Base-by-base conservation (phyloP, 1,140 invertebrate species). In the Grapholita molesta region DNA sequence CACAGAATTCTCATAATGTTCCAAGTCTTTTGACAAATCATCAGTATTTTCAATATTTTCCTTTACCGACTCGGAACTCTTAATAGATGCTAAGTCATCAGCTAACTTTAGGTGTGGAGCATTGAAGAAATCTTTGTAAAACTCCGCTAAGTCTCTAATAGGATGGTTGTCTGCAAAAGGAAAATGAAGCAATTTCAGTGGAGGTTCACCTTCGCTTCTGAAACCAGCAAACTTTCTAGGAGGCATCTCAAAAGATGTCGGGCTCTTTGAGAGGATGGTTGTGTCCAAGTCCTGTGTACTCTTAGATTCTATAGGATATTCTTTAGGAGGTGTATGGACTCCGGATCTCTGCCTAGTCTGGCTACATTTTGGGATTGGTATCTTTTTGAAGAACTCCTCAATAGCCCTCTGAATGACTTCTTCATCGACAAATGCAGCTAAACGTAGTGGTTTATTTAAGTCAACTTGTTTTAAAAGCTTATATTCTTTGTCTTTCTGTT, bases 41-140 rank as follows among this genome's bases (percentile, higher is more conserved):
- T 85, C 83, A 25, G 73, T 82, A 7, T 72, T 64, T 69, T 85
- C 85, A 6, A 77, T 18, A 32, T 83, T 78, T 8, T 80, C 78
- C 35, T 80, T 80, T 11, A 85, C 70, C n/a, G 69, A 77, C 12
- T 79, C 79, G 0, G 69, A 33, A 64, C 73, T 82, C 53, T 70
- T 79, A 11, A 66, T 76, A 77, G 9, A 68, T 69, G 42, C 7
- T n/a, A 79, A 33, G 7, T 85, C 79, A 25, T 88, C 83, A 0
- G 82, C 61, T 23, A 89, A 68, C 38, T 89, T 90, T 42, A 90
- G 80, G 77, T 89, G 84, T 23, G 89, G 89, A 3, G 89, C 89
- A 64, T 91, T 91, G 68, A 91, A 91, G 57, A 91, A 88, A 23
- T 91, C 89, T 69, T 90, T 90, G 68, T 91, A 91, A 76, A 91